phyloP scores from a whole-genome alignment of 2,113 vertebrate genomes.

The Nothobranchius kuhntae region DNA sequence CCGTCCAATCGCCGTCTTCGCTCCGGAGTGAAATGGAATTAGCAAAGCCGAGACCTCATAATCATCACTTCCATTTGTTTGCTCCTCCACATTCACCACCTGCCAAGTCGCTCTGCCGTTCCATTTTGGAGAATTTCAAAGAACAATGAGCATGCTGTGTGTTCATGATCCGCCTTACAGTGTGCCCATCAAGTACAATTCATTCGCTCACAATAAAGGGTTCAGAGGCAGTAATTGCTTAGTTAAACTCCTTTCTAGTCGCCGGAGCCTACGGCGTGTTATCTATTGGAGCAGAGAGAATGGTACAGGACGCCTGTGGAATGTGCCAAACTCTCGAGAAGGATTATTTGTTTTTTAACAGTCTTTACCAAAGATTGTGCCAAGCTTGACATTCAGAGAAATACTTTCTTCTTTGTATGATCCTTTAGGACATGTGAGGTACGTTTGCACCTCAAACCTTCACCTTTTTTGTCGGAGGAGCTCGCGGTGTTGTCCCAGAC shows the following conservation, averaged over 20 bases:
- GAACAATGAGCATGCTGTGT: slow-evolving; percentile 44
- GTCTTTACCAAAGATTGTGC: slow-evolving; percentile 23
- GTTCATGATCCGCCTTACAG: slow-evolving; percentile 42
- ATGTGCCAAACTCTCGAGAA: slow-evolving; percentile 34
- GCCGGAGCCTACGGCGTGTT: slow-evolving; percentile 19
- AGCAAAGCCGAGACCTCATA: slow-evolving; percentile 52
- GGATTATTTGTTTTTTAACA: slow-evolving; percentile 20
- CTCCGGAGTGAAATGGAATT: slow-evolving; percentile 60
- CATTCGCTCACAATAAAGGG: slow-evolving; percentile 46
- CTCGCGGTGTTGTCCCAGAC: slow-evolving; percentile 40
- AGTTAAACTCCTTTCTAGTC: slow-evolving; percentile 38
- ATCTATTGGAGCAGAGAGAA: slow-evolving; percentile 51
- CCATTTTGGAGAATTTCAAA: slow-evolving; percentile 51
- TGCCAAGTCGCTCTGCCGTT: slow-evolving; percentile 53
- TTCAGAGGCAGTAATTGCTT: slow-evolving; percentile 55
- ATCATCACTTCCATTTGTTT: slow-evolving; percentile 38
- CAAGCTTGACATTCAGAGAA: slow-evolving; percentile 7
- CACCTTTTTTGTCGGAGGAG: slow-evolving; percentile 27
- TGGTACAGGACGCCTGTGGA: slow-evolving; percentile 9
- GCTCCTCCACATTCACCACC: slow-evolving; percentile 45
- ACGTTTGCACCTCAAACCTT: slow-evolving; percentile 20
- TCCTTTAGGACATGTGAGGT: slow-evolving; percentile 31
- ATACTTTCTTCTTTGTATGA: slow-evolving; percentile 16
- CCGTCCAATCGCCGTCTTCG: slow-evolving; percentile 30
- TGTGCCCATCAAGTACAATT: slow-evolving; percentile 43